phyloP scores from a whole-genome alignment of 2,797 vertebrate species.

The Smutsia gigantea region DNA sequence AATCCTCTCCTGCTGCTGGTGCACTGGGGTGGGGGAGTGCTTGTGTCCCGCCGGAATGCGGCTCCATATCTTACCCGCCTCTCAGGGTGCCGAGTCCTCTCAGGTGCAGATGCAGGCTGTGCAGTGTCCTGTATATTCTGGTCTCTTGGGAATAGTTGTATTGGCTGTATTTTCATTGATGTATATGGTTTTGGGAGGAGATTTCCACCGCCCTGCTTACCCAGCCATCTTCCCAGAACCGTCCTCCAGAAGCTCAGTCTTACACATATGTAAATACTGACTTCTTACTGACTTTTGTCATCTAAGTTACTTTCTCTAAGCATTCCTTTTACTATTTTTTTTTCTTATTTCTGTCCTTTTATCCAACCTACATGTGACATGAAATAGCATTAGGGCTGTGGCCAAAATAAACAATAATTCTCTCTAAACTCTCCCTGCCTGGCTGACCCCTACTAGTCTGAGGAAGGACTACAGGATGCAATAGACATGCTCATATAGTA shows the following conservation, averaged over 20 bases:
- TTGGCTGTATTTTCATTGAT: too few relatives aligned
- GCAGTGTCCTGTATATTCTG: too few relatives aligned
- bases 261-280: neutral
- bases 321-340: neutral
- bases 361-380: neutral
- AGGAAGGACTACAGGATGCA: neutral
- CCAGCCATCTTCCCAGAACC: too few relatives aligned
- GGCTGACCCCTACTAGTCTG: neutral
- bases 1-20: too few relatives aligned
- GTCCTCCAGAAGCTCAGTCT: neutral
- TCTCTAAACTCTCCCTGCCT: neutral
- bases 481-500: neutral
- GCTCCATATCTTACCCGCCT: too few relatives aligned
- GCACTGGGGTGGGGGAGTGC: too few relatives aligned
- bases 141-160: too few relatives aligned
- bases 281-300: slow-evolving; percentile 21
- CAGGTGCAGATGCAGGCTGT: too few relatives aligned
- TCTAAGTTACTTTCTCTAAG: slow-evolving; percentile 28
- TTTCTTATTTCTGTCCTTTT: neutral
- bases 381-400: slow-evolving; percentile 6
- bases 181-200: too few relatives aligned
- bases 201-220: too few relatives aligned
- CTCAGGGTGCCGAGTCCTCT: too few relatives aligned
- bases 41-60: too few relatives aligned
- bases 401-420: neutral